Evolutionary conservation across 2,888 invertebrate species (phyloP).

Genomic region (Cryptocheilus praepositus): DNA sequence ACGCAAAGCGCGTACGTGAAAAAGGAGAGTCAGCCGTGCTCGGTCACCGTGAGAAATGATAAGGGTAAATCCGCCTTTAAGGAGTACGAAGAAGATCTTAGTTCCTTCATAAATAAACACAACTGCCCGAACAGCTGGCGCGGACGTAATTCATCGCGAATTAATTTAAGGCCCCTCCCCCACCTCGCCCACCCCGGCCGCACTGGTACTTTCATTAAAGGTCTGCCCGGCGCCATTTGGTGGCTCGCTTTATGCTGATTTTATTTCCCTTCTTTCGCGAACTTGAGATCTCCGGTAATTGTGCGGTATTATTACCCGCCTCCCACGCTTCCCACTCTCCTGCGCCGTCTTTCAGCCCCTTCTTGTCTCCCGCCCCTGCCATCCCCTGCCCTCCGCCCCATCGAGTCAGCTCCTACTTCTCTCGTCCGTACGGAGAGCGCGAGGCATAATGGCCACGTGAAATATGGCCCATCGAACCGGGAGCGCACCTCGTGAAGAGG

Average conservation of each 20-base stretch:
- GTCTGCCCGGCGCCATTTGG: constrained; percentile 73
- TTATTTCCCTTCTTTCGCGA: constrained; percentile 73
- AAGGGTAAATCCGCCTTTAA: constrained; percentile 51
- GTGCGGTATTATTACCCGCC: constrained; percentile 71
- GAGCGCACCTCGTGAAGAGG: constrained; percentile 49
- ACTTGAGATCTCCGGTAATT: constrained; percentile 72
- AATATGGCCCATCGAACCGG: constrained; percentile 67
- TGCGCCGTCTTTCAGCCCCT: not conserved
- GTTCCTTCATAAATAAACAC: constrained; percentile 75
- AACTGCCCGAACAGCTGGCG: constrained; percentile 74
- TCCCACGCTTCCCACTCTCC: not conserved
- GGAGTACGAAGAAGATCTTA: constrained; percentile 66
- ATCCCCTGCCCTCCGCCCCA: not conserved
- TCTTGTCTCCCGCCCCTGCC: not conserved
- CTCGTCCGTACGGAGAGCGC: constrained; percentile 1
- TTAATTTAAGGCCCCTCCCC: constrained; percentile 72
- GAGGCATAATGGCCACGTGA: constrained; percentile 66
- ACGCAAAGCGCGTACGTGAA: not conserved
- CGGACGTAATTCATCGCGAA: constrained; percentile 75
- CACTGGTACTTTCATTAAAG: constrained; percentile 74
- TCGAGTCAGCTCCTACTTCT: no score
- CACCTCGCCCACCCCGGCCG: constrained; percentile 41
- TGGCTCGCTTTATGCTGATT: constrained; percentile 73
- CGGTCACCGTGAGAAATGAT: constrained; percentile 44
- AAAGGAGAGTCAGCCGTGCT: constrained; percentile 16